Percentiles rank a stretch among this genome's conserved stretches.
Conservation (phyloP, 2,797 vertebrate genomes). For the Chiroxiphia lanceolata region DNA sequence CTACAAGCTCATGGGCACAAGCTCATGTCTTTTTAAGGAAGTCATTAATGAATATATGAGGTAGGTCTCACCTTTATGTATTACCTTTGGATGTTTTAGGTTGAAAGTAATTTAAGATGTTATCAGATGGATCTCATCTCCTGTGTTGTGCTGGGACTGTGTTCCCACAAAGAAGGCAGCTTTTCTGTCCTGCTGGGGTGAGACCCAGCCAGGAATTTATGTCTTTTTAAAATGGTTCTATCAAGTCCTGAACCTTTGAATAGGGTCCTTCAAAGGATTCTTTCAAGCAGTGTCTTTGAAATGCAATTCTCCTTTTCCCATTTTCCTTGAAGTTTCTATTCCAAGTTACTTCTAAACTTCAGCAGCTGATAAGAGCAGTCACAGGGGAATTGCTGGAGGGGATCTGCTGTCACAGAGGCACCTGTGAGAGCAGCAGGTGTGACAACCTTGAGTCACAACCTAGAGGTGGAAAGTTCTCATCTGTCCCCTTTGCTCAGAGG, state of each 20-base stretch:
- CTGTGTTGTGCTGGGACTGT: slow-evolving; percentile 39
- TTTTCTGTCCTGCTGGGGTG: slow-evolving; percentile 40
- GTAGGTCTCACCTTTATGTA: neutral
- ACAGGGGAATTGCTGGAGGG: slow-evolving; percentile 21
- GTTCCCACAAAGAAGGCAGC: neutral
- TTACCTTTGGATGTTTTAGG: slow-evolving; percentile 1
- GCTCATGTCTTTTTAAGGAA: neutral
- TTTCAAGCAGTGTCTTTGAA: slow-evolving; percentile 61
- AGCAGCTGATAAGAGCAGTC: slow-evolving; percentile 33
- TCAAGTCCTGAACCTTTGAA: slow-evolving; percentile 48
- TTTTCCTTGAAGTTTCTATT: slow-evolving; percentile 57
- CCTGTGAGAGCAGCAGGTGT: slow-evolving; percentile 51
- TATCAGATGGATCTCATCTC: slow-evolving; percentile 41
- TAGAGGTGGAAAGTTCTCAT: neutral
- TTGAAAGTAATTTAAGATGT: slow-evolving; percentile 23
- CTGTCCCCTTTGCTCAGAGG: neutral
- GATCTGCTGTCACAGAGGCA: neutral
- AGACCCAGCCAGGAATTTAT: slow-evolving; percentile 55
- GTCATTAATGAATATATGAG: neutral
- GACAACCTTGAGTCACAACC: neutral
- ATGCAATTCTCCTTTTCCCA: slow-evolving; percentile 44
- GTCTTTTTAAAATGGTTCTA: slow-evolving; percentile 17
- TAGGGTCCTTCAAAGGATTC: slow-evolving; percentile 52
- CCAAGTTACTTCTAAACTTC: slow-evolving; percentile 36
- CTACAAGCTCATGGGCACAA: neutral